Base-by-base conservation (phyloP, 2,888 invertebrate species). In the Scotopteryx bipunctaria region DNA sequence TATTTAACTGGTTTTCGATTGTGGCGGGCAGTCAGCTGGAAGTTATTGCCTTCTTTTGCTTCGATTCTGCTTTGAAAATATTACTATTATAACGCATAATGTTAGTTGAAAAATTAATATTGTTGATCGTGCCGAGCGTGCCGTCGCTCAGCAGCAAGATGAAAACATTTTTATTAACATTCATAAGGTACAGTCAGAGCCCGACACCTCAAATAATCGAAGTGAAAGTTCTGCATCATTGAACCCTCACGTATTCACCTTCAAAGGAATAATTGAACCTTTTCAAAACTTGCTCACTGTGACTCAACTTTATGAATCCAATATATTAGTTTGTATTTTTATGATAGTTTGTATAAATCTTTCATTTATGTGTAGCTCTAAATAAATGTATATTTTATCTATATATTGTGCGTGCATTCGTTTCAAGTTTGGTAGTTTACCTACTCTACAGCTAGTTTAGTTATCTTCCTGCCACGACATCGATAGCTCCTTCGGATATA, bases 111-210 rank as follows among this genome's bases (percentile, higher is more conserved):
- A 49, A 57, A 38, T 54, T 52, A 49, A 55, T 32, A 27, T 55
- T 48, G 9, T 53, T 48, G 21, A 5, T 41, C 40, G 19, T 40
- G 25, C n/a, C 29, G 38, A 33, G 57, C 29, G 9, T 55, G 29
- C 57, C 41, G 33, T 38, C 53, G 13, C 45, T 41, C 38, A 49
- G 46, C 42, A 57, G 41, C 47, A 50, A 31, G 41, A 33, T 42
- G 36, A 51, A 50, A 61, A 49, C 49, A 55, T 66, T 67, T 67
- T 64, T 57, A 66, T 61, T 63, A 59, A 58, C 41, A 52, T 62
- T 66, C 63, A 61, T 46, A 71, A 73, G 76, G 73, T 64, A 42
- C 50, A 55, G 74, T 76, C 71, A 61, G 75, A 79, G 78, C 76
- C 77, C 76, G 74, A 73, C 79, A 59, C 72, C 73, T 75, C 73